Percentiles rank a stretch among this genome's conserved stretches.
phyloP scores from a whole-genome alignment of 2,888 invertebrate species.

The Punctoribates punctum region DNA sequence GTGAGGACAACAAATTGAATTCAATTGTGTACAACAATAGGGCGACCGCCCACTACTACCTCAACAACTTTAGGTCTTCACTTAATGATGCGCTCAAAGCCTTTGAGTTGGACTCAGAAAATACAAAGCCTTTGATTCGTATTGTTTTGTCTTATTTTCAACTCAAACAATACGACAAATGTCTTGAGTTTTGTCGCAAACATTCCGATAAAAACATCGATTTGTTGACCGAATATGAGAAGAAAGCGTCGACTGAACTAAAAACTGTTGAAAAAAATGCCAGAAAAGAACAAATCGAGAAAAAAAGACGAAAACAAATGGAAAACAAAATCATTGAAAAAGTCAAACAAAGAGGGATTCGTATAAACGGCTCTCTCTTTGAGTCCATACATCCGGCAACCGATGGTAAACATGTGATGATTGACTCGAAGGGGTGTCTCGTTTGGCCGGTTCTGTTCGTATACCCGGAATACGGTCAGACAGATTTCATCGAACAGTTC shows the following conservation, averaged over 20 bases:
- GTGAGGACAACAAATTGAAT: slow-evolving; percentile 63
- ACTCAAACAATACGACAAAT: slow-evolving; percentile 66
- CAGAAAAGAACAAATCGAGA: slow-evolving; percentile 49
- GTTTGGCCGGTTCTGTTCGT: slow-evolving; percentile 83
- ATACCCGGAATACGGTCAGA: slow-evolving; percentile 81
- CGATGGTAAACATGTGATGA: slow-evolving; percentile 54
- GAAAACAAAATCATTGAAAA: slow-evolving; percentile 55
- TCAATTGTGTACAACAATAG: slow-evolving; percentile 85
- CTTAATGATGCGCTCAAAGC: slow-evolving; percentile 76
- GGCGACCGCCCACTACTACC: slow-evolving; percentile 78
- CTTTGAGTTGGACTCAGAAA: slow-evolving; percentile 68
- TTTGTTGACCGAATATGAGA: slow-evolving; percentile 34
- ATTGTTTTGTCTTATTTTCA: slow-evolving; percentile 69
- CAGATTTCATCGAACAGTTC: slow-evolving; percentile 80
- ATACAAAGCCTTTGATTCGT: slow-evolving; percentile 68
- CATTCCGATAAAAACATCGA: slow-evolving; percentile 42
- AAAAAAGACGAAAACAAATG: slow-evolving; percentile 55
- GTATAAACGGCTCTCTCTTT: slow-evolving; percentile 50
- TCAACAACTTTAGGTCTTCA: slow-evolving; percentile 67
- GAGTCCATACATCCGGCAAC: slow-evolving; percentile 66
- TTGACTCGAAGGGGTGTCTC: slow-evolving; percentile 59
- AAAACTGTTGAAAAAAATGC: slow-evolving; percentile 45
- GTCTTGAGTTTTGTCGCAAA: slow-evolving; percentile 67
- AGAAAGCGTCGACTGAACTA: slow-evolving; percentile 43
- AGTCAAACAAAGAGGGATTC: slow-evolving; percentile 55